Conservation (phyloP, 2,113 vertebrate genomes). For the Pipa parva region DNA sequence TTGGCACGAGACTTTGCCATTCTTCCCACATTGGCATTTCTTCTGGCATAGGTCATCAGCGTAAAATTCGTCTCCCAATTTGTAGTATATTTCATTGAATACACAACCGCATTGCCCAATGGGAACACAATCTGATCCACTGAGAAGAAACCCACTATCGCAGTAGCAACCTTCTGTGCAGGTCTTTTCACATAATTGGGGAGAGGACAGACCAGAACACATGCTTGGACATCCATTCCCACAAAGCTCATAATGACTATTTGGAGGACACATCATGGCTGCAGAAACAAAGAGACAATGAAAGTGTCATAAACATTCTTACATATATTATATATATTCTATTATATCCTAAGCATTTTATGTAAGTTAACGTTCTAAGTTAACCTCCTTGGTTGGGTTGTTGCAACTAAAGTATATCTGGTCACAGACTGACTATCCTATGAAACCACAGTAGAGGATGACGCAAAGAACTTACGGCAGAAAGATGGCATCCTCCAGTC, state of each 20-base stretch:
- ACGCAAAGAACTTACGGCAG: constrained; percentile 52
- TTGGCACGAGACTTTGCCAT: constrained; percentile 3
- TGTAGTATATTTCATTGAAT: constrained; percentile 51
- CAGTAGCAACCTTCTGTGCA: constrained; percentile 70
- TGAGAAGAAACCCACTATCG: constrained; percentile 65
- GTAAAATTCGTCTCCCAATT: constrained; percentile 50
- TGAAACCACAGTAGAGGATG: too few relatives aligned
- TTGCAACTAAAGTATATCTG: too few relatives aligned
- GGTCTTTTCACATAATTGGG: constrained; percentile 50
- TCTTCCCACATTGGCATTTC: constrained; percentile 66
- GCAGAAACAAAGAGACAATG: constrained; percentile 1
- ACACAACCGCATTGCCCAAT: constrained; percentile 66
- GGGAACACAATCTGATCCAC: constrained; percentile 58
- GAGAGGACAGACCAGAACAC: constrained; percentile 49
- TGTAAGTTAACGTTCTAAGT: too few relatives aligned
- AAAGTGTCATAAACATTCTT: too few relatives aligned
- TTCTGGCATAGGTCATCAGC: constrained; percentile 57
- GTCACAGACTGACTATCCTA: too few relatives aligned
- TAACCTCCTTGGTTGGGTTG: too few relatives aligned
- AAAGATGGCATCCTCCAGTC: constrained; percentile 52
- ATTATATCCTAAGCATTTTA: too few relatives aligned
- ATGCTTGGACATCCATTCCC: constrained; percentile 63
- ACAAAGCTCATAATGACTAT: constrained; percentile 72
- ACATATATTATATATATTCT: too few relatives aligned
- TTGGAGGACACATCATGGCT: constrained; percentile 65